These are phyloP conservation scores for Piprites chloris DNA, from an alignment of 2,113 vertebrate genomes.

Conservation along the genomic window DNA sequence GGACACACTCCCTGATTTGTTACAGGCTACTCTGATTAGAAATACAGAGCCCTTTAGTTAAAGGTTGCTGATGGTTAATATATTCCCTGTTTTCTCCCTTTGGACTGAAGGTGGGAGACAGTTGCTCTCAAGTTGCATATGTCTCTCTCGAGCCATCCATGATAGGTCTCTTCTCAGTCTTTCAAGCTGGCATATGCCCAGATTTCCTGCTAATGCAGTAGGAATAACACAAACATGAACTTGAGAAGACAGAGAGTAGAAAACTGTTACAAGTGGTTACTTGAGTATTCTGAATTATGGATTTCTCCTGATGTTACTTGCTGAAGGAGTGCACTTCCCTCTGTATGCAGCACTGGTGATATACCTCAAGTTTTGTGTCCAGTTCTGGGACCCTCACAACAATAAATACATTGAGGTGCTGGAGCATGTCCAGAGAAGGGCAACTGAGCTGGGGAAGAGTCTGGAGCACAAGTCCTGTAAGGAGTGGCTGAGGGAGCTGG, in stretches of 20 bases:
- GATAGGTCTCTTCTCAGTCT: slow-evolving; percentile 36
- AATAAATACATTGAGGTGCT: background rate
- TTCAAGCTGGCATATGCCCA: slow-evolving; percentile 31
- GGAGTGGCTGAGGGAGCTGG: background rate
- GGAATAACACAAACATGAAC: slow-evolving; percentile 36
- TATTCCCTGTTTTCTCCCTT: slow-evolving; percentile 46
- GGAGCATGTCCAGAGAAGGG: background rate
- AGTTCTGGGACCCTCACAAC: background rate
- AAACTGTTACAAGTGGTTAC: background rate
- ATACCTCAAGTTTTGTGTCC: rapidly evolving
- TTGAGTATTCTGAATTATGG: background rate
- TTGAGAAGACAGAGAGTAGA: background rate
- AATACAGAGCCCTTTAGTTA: slow-evolving; percentile 8
- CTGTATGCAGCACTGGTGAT: background rate
- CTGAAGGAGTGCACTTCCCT: background rate
- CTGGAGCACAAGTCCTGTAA: background rate
- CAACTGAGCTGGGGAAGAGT: background rate
- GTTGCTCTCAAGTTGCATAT: slow-evolving; percentile 36
- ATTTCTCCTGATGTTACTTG: background rate
- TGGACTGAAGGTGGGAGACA: slow-evolving; percentile 15
- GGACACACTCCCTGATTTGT: background rate
- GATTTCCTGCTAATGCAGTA: slow-evolving; percentile 16
- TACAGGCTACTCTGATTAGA: background rate
- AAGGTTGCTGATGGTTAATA: background rate
- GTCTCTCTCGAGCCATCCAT: background rate